Base-by-base conservation (phyloP, 2,797 vertebrate species). In the Alectoris magna region DNA sequence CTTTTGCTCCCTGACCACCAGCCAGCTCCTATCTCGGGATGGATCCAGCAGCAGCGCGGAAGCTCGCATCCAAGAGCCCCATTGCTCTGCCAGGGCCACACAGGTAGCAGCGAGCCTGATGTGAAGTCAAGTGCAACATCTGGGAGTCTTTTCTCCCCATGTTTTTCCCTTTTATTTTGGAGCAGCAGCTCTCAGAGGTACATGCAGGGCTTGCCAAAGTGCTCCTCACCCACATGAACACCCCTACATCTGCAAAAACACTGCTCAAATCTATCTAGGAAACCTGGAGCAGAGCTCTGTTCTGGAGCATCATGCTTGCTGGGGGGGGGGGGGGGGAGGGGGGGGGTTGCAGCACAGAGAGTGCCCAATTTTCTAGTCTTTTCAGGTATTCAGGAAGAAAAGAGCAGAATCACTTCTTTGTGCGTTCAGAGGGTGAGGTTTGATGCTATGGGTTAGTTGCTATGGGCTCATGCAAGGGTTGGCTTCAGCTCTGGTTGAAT, bases 51-150 rank as follows among this genome's bases (percentile, higher is more conserved):
- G 94, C 49, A 95, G 75, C 48, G 31, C 1, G 2, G 84, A 69
- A 93, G 69, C 71, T 91, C 9, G 0, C 69, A 59, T 95, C 87
- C 88, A 84, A 87, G 75, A 59, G 87, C 55, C 56, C 59, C 72
- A 0, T 39, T 6, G 78, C 78, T 83, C 88, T 94, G 94, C 95
- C 93, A 95, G 81, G 93, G 88, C 96, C 94, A 95, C 88, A 95
- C 93, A 93, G 96, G 92, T 94, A 91, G 94, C 67, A 89, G n/a
- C 87, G 55, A 80, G 63, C 76, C 79, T 70, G 67, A 84, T 53
- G 79, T 46, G 80, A 93, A 94, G 70, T 87, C 82, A 83, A 87
- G 67, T 58, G 79, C 26, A 87, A 91, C 87, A 91, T 90, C 90
- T 95, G 91, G 88, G 86, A 96, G 41, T 55, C 62, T 53, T 70